Evolutionary conservation across 1,140 invertebrate genomes (phyloP), one percentile per base, ranked within the genome.

Genomic region (Planococcus citri): DNA sequence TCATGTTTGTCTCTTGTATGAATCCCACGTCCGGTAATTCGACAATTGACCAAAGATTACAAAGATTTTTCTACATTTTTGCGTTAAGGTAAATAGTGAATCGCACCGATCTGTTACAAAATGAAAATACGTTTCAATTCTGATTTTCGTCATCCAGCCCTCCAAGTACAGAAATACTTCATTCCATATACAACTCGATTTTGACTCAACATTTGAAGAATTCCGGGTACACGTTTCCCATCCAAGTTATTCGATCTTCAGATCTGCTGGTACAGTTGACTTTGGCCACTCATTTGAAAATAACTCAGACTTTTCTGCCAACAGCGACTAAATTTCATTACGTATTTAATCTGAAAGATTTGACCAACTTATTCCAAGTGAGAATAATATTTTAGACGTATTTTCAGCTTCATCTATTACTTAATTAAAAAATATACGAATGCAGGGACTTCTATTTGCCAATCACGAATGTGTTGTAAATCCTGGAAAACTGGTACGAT

Each of bases 261-360:
- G 80, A 83, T 22, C 76, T 78, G 6, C 72, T 97, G 14, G 85
- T 95, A 0, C 78, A 83, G 20, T 83, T 87, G 1, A 90, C 92
- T 0, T 78, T 96, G 2, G 78, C 79, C 3, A 79, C 96, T 1
- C 94, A 97, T 76, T 79, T 81, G n/a, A 91, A 88, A 78, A 82
- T 96, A 0, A 76, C 85, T 0, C 74, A 83, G 0, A 85, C 83
- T 0, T 96, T 96, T 79, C 79, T 95, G 61, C 94, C 94, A 3
- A 97, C 94, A 0, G 94, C 93, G 9, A 82, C 92, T 37, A 97
- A 96, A 78, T 97, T 97, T 78, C 94, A 97, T 79, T 97, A 97
- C 75, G 83, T 91, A 64, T 97, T 96, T 78, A 97, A 96, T 79
- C 79, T 97, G 33, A 81, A 94, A 72, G 95, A 97, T 78, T 79